These are phyloP conservation scores for Pangasius macronema DNA, from an alignment of 2,797 vertebrate species.

Conservation along the genomic window DNA sequence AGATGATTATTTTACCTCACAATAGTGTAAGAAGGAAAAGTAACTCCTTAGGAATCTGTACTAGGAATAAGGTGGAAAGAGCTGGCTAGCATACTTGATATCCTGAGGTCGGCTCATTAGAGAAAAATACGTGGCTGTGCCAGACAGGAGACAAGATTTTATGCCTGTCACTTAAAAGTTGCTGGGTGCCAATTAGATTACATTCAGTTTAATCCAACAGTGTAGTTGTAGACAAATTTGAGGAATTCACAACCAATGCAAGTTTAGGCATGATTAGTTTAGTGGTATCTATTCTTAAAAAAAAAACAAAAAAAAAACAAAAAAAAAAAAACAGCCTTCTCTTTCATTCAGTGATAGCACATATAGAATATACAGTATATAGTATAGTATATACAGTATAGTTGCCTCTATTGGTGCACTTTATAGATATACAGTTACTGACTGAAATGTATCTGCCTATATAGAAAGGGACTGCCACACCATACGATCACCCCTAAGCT, in stretches of 20 bases:
- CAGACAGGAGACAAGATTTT: conserved; percentile 33
- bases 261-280: not conserved
- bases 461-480: not conserved
- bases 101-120: conserved; percentile 12
- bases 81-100: conserved; percentile 18
- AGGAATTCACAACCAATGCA: not conserved
- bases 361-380: not conserved
- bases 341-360: not conserved
- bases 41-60: not conserved
- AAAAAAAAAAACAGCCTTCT: not conserved
- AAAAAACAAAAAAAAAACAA: not conserved
- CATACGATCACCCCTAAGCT: not conserved
- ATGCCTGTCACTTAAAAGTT: conserved; percentile 20
- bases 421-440: not conserved
- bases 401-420: not conserved
- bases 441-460: not conserved
- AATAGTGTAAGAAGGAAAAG: not conserved
- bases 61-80: not conserved
- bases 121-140: conserved; percentile 19
- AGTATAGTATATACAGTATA: not conserved
- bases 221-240: not conserved
- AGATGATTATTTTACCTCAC: conserved; percentile 9
- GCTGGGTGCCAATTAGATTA: conserved; percentile 20
- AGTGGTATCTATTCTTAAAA: too few relatives aligned
- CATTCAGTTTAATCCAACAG: not conserved